Evolutionary conservation across 1,140 invertebrate species (phyloP).

Genomic region (Streblospio benedicti): DNA sequence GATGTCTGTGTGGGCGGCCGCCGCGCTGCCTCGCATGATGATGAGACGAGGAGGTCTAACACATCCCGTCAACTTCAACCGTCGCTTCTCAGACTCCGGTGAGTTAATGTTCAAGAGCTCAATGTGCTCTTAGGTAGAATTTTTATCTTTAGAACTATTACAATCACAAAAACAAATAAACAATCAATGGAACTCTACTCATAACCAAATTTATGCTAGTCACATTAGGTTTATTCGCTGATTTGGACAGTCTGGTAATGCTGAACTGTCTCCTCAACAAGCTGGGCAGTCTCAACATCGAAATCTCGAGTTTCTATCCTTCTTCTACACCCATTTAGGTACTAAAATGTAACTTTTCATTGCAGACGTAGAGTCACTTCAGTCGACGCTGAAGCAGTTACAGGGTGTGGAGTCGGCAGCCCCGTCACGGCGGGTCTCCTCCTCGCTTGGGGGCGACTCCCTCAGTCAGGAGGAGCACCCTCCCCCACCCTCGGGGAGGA

Average conservation of each 20-base stretch:
- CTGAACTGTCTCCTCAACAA: neutral
- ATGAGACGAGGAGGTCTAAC: constrained; percentile 60
- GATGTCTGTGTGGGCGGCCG: constrained; percentile 70
- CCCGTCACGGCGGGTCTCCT: constrained; percentile 2
- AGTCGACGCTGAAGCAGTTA: neutral
- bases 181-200: neutral
- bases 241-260: neutral
- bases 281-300: neutral
- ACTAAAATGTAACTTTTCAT: constrained; percentile 2
- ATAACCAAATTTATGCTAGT: neutral
- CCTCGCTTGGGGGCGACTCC: no score
- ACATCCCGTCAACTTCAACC: constrained; percentile 26
- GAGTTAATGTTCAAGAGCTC: neutral
- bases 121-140: neutral
- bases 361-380: constrained; percentile 30
- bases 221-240: neutral
- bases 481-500: no score
- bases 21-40: constrained; percentile 75
- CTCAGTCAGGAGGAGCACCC: no score
- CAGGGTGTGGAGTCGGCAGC: neutral
- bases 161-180: neutral
- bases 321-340: neutral
- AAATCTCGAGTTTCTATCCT: neutral
- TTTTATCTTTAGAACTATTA: neutral
- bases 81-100: constrained; percentile 42